Evolutionary conservation across 2,113 vertebrate genomes (phyloP).

Genomic region (Otis tarda): DNA sequence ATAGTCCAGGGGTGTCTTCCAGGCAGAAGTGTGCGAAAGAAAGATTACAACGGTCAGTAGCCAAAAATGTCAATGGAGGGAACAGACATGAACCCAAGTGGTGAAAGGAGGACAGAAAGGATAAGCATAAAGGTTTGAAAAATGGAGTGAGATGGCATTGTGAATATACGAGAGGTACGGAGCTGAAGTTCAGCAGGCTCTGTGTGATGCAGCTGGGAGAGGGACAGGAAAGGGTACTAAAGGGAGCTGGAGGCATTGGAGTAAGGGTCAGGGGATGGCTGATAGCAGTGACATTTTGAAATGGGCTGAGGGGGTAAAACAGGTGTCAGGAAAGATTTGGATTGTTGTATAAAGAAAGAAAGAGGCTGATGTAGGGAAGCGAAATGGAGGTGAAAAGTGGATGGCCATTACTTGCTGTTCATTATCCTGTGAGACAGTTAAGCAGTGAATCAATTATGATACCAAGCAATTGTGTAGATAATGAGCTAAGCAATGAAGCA

Average conservation of each 20-base stretch:
- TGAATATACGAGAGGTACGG: fast-evolving
- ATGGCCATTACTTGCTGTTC: neutral
- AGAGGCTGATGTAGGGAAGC: neutral
- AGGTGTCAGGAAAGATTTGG: neutral
- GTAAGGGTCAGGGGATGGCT: neutral
- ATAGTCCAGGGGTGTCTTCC: neutral
- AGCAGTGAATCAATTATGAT: constrained; percentile 45
- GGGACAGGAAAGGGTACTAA: neutral
- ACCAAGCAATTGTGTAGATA: constrained; percentile 39
- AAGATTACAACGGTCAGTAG: neutral
- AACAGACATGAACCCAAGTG: neutral
- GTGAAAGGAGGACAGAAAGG: neutral
- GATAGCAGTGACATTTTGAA: neutral
- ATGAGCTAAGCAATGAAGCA: constrained; percentile 58
- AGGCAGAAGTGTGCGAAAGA: neutral
- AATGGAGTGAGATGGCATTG: neutral
- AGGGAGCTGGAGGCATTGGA: neutral
- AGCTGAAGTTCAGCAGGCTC: neutral
- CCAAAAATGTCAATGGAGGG: neutral
- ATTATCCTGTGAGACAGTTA: neutral
- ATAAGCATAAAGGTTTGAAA: neutral
- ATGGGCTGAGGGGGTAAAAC: neutral
- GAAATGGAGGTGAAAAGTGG: constrained; percentile 3
- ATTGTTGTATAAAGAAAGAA: neutral
- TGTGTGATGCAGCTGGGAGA: neutral